phyloP scores from a whole-genome alignment of 1,140 invertebrate genomes.

The Arion vulgaris region DNA sequence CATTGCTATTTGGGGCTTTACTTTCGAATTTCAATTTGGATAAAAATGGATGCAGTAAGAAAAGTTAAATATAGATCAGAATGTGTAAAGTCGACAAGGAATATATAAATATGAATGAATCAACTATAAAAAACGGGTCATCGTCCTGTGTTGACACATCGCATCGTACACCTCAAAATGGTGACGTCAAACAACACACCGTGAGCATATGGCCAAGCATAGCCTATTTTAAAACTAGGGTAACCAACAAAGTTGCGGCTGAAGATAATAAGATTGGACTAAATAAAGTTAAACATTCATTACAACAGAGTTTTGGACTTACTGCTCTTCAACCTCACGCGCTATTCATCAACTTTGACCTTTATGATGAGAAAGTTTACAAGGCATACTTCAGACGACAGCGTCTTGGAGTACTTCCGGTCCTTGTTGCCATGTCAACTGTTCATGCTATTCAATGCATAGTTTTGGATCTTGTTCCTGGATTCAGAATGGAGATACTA shows the following conservation, averaged over 20 bases:
- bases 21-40: too few species aligned
- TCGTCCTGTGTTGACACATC: not conserved
- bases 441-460: conserved; percentile 42
- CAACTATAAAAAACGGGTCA: not conserved
- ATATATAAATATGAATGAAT: not conserved
- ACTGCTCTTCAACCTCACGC: not conserved
- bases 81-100: too few species aligned
- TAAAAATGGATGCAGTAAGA: too few species aligned
- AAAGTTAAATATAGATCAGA: too few species aligned
- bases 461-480: conserved; percentile 30
- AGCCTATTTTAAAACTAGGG: not conserved
- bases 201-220: not conserved
- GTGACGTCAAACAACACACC: not conserved
- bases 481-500: not conserved
- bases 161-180: not conserved
- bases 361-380: conserved; percentile 82
- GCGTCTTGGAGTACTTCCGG: conserved; percentile 83
- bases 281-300: not conserved
- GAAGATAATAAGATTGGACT: not conserved
- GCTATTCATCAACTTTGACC: conserved; percentile 66
- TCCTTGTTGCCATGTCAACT: conserved; percentile 81
- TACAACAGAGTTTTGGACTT: not conserved
- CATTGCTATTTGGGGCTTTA: too few species aligned
- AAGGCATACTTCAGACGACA: conserved; percentile 83
- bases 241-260: not conserved